These are phyloP conservation scores for Gorsachius goisagi DNA, from an alignment of 2,113 vertebrate species.

Conservation along the genomic window DNA sequence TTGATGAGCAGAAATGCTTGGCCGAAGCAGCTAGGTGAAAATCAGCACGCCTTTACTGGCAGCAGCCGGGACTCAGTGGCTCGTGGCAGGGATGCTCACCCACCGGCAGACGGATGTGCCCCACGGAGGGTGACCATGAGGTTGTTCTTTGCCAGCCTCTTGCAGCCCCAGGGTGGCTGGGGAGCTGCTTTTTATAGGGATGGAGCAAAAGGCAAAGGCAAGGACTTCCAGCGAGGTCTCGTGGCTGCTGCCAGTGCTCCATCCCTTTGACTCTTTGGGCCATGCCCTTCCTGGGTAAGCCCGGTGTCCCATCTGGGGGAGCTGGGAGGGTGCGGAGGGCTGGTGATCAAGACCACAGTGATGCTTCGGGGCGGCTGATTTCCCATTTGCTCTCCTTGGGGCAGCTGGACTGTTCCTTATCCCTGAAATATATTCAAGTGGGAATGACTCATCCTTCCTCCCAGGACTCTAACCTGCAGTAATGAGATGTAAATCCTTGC, in stretches of 20 bases:
- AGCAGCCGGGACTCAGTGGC: accelerated
- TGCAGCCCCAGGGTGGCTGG: background rate
- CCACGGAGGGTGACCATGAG: accelerated
- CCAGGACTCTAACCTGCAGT: conserved; percentile 53
- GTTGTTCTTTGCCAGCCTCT: background rate
- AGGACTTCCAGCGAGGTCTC: accelerated
- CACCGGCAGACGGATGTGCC: accelerated
- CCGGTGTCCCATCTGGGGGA: background rate
- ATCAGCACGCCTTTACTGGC: accelerated
- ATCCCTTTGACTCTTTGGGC: background rate
- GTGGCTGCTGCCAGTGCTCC: background rate
- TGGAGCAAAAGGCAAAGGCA: background rate
- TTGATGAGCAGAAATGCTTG: background rate
- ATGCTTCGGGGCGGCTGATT: background rate
- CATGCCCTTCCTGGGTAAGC: background rate
- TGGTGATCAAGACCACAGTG: accelerated
- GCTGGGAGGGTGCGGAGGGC: background rate
- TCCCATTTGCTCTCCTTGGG: background rate
- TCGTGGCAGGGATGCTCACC: background rate
- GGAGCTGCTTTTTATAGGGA: background rate
- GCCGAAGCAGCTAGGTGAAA: background rate
- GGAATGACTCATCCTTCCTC: conserved; percentile 54
- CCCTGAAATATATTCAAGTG: conserved; percentile 29
- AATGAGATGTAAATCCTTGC: conserved; percentile 69
- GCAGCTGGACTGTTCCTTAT: background rate